A percentile compares a stretch with the other conserved stretches of the same genome.
Conservation (phyloP, 2,888 invertebrate species). For the Autographa gamma region DNA sequence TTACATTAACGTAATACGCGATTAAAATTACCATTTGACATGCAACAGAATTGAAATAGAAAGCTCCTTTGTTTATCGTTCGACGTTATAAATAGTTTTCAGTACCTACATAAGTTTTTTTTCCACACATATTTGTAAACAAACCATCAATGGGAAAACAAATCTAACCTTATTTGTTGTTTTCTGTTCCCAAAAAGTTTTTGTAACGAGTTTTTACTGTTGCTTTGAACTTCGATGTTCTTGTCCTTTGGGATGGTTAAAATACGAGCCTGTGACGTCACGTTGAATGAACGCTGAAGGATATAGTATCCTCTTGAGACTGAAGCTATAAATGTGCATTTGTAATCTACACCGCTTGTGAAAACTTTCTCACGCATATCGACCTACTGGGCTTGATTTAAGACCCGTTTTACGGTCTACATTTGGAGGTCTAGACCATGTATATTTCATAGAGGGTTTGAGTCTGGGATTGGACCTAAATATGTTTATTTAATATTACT, state of each 20-base stretch:
- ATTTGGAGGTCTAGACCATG: not conserved
- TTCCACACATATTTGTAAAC: slow-evolving; percentile 14
- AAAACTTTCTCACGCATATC: slow-evolving; percentile 22
- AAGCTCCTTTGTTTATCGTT: too few relatives aligned
- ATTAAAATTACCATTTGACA: too few relatives aligned
- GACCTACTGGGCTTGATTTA: not conserved
- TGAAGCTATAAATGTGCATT: slow-evolving; percentile 52
- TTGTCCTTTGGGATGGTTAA: slow-evolving; percentile 60
- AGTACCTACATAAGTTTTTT: too few relatives aligned
- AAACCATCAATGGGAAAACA: slow-evolving; percentile 24
- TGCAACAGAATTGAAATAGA: too few relatives aligned
- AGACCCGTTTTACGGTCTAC: not conserved
- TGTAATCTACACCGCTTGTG: slow-evolving; percentile 42
- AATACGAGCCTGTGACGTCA: slow-evolving; percentile 60
- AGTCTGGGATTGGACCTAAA: not conserved
- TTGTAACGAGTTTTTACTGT: slow-evolving; percentile 54
- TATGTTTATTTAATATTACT: not conserved
- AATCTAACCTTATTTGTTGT: slow-evolving; percentile 23
- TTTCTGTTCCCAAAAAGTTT: slow-evolving; percentile 46
- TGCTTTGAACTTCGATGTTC: slow-evolving; percentile 61
- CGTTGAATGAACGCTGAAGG: slow-evolving; percentile 57
- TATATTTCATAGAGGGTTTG: not conserved
- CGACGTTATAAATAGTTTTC: too few relatives aligned
- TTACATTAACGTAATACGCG: too few relatives aligned
- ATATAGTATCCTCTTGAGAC: slow-evolving; percentile 56